Base-by-base conservation (phyloP, 2,888 invertebrate genomes). In the Nemapogon koenigi region DNA sequence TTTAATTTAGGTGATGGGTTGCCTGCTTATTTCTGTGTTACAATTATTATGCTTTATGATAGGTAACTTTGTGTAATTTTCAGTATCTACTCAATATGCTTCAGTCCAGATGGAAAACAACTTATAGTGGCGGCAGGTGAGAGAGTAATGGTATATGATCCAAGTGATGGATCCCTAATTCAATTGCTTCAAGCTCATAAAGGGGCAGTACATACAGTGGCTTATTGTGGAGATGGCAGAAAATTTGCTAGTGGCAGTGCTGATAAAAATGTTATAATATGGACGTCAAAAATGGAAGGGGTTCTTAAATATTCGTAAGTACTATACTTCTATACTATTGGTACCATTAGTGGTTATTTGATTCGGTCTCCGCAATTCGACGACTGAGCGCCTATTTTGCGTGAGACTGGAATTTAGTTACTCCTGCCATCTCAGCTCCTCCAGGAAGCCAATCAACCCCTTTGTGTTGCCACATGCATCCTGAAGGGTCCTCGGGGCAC, bases 181-280 rank as follows among this genome's bases (percentile, higher is more conserved):
- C 95, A 97, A 60, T 85, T 96, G 1, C 78, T 99, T 1, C 95
- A 95, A 79, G 98, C 96, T 0, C 98, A 99, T 61, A 97, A 96
- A 66, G 97, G 97, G 44, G 85, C 88, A 11, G 96, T 99, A 0
- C 92, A 95, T 62, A 89, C 94, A 48, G 90, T 96, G 1, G 88
- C 90, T 22, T 99, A 96, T 70, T 90, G 97, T 0, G 87, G 82
- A 52, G 97, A 97, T 82, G 97, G 98, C 0, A 94, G 94, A 57
- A 87, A 93, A 52, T 98, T 98, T 83, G 97, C 98, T 0, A 96
- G 95, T 18, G 98, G 98, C 1, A 91, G 96, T 53, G 92, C 95
- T 2, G 99, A 99, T 62, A 97, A 97, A 75, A 90, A 91, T 61
- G 97, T 99, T 32, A 98, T 99, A 45, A 92, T 99, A 48, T 99